A percentile compares a stretch with the other conserved stretches of the same genome.
These are phyloP conservation scores for Glomeris maerens DNA, from an alignment of 1,140 invertebrate species.

Conservation along the genomic window DNA sequence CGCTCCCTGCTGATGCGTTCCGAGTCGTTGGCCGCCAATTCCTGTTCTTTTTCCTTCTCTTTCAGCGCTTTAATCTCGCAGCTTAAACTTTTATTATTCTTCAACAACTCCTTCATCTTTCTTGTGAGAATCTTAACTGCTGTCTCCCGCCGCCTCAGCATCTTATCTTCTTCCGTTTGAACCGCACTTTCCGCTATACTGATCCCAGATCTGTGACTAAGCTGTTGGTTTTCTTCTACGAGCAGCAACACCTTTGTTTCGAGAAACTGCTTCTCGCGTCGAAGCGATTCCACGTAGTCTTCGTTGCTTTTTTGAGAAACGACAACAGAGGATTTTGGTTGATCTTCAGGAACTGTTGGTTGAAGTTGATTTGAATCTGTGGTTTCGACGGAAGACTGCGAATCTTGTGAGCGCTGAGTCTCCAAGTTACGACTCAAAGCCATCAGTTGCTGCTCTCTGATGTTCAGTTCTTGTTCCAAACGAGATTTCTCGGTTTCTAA, in stretches of 20 bases:
- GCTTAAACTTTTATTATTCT: slow-evolving; percentile 23
- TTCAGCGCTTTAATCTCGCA: too few relatives aligned
- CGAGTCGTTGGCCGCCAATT: background rate
- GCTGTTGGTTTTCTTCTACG: background rate
- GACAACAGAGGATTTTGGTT: too few relatives aligned
- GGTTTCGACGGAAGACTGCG: too few relatives aligned
- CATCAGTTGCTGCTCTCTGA: slow-evolving; percentile 7
- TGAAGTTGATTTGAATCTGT: too few relatives aligned
- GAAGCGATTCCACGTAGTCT: background rate
- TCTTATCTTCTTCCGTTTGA: slow-evolving; percentile 13
- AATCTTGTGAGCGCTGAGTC: too few relatives aligned
- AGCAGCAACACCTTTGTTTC: too few relatives aligned
- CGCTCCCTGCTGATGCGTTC: background rate
- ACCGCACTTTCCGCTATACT: background rate
- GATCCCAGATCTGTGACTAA: background rate
- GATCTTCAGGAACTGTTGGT: too few relatives aligned
- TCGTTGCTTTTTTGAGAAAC: too few relatives aligned
- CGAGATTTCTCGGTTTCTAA: slow-evolving; percentile 6
- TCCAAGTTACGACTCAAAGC: too few relatives aligned
- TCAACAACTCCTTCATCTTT: slow-evolving; percentile 24
- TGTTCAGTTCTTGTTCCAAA: slow-evolving; percentile 9
- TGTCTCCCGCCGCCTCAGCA: slow-evolving; percentile 18
- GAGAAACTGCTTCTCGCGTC: too few relatives aligned
- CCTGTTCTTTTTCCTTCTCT: slow-evolving; percentile 23
- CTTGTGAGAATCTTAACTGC: slow-evolving; percentile 25